These are phyloP conservation scores for Apodemia zela DNA, from an alignment of 2,888 invertebrate species.

Conservation along the genomic window DNA sequence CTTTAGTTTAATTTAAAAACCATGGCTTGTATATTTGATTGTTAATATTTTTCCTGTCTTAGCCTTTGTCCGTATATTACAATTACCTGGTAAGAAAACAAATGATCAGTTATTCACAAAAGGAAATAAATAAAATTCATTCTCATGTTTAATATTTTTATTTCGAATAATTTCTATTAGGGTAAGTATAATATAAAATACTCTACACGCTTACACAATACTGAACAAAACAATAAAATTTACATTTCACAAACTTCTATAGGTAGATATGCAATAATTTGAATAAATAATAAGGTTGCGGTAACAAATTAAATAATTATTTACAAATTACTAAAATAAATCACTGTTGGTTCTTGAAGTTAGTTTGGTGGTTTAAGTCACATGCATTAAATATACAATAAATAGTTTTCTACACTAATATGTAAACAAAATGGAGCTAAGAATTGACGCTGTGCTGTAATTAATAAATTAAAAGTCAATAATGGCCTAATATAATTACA, in stretches of 20 bases:
- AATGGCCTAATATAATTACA: no score
- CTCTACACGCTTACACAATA: constrained; percentile 73
- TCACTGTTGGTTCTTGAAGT: constrained; percentile 12
- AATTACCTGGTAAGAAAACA: no score
- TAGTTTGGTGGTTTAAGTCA: neutral
- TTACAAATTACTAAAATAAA: constrained; percentile 48
- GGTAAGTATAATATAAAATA: constrained; percentile 58
- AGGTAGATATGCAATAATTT: constrained; percentile 40
- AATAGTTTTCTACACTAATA: neutral
- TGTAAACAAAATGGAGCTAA: no score
- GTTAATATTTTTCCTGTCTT: no score
- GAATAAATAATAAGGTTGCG: constrained; percentile 49
- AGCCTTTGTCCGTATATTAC: no score
- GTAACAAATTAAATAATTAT: constrained; percentile 67
- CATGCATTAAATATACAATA: neutral
- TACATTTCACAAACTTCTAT: constrained; percentile 63
- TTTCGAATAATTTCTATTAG: constrained; percentile 65
- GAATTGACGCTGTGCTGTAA: no score
- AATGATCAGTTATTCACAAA: no score
- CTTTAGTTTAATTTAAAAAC: no score
- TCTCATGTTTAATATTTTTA: constrained; percentile 40
- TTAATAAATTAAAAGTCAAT: no score
- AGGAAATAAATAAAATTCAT: constrained; percentile 17
- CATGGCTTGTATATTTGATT: no score
- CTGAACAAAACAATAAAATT: constrained; percentile 78